Evolutionary conservation across 2,888 invertebrate species (phyloP), one percentile per base, ranked within the genome.

Genomic region (Lordiphosa andalusiaca): DNA sequence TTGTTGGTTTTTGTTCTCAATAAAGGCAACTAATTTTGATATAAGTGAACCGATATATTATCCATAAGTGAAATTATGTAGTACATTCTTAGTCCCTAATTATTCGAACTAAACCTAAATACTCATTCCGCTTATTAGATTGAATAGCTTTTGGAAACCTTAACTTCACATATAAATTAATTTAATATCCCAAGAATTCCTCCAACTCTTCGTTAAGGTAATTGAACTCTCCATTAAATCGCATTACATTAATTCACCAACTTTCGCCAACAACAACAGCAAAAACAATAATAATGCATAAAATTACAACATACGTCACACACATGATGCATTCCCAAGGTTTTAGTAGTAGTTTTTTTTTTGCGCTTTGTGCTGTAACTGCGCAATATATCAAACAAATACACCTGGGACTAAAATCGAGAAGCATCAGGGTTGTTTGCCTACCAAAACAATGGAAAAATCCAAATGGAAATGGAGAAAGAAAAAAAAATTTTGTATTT

Each of bases 271-370:
- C 23, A 64, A 58, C 47, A 53, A 44, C 23, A 64, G 56, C 47
- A 53, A 71, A 47, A 53, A 25, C 25, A 7, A 25, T 19, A 19
- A 48, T 21, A 64, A 54, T 50, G 70, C 56, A 55, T 65, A 53
- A 61, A 77, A 84, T 83, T 73, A 63, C 53, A 52, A 61, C 81
- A 81, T 76, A 80, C 64, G 81, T 37, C 42, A 67, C 58, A 51
- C 76, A 76, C 60, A 83, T 80, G 76, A 76, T 76, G 84, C 76
- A 84, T 73, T 76, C 84, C 62, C 76, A 81, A 58, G 39, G 49
- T 49, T 42, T 44, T 16, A n/a, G 16, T 52, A 4, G 30, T 9
- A 35, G n/a, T 21, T 35, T 33, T 16, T 10, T 35, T 33, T 19
- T 19, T 35, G 19, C 33, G 19, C 16, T 4, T 52, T 62, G 53